Conservation (phyloP, 2,888 invertebrate genomes). For the Diachrysia chrysitis region DNA sequence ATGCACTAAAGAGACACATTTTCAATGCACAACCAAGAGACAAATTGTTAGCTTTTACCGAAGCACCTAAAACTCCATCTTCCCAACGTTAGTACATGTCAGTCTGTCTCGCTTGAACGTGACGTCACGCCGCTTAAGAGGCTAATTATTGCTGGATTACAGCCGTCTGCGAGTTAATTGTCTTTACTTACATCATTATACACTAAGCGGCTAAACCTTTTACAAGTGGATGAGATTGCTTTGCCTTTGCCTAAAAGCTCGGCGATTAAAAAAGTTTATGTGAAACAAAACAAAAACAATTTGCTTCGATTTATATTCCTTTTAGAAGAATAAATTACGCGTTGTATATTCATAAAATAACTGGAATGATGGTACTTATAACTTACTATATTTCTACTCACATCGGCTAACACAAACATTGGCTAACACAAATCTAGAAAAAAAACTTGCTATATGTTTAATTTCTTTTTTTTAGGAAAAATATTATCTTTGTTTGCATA, state of each 20-base stretch:
- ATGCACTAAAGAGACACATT: not conserved
- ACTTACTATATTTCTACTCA: too few species aligned
- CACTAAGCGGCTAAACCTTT: constrained; percentile 26
- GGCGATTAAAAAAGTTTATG: constrained; percentile 27
- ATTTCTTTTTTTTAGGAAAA: too few species aligned
- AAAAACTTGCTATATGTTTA: too few species aligned
- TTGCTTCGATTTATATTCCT: not conserved
- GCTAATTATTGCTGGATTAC: constrained; percentile 42
- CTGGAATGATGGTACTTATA: too few species aligned
- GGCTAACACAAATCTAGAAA: too few species aligned
- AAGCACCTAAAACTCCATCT: constrained; percentile 3
- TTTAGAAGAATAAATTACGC: too few species aligned
- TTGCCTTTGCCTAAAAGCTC: constrained; percentile 22
- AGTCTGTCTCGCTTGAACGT: not conserved
- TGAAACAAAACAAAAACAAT: constrained; percentile 2
- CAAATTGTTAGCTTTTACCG: not conserved
- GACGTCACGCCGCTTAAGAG: constrained; percentile 18
- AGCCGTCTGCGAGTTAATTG: constrained; percentile 38
- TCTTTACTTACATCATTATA: constrained; percentile 43
- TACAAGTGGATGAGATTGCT: constrained; percentile 36
- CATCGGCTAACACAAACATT: too few species aligned
- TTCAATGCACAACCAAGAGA: not conserved
- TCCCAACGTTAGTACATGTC: not conserved
- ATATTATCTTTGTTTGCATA: too few species aligned
- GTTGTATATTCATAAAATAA: too few species aligned